phyloP scores from a whole-genome alignment of 2,888 invertebrate species.

The Theretra japonica region DNA sequence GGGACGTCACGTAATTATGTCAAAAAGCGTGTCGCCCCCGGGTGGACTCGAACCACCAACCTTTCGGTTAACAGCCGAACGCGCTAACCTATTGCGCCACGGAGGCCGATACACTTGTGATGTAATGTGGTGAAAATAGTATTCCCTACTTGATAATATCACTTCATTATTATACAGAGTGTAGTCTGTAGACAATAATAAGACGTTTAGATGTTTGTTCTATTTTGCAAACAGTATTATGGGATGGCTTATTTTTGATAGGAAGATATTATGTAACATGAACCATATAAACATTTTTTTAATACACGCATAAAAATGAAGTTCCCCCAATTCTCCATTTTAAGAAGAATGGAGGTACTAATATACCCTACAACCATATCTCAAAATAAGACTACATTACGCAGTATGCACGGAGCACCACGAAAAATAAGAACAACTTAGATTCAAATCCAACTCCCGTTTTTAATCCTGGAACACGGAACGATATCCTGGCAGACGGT shows the following conservation, averaged over 20 bases:
- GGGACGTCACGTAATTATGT: neutral
- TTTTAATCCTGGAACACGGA: neutral
- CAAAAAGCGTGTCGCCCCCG: slow-evolving; percentile 87
- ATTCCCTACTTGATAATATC: neutral
- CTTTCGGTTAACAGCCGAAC: slow-evolving; percentile 99
- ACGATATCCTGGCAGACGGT: neutral
- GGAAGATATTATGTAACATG: no score
- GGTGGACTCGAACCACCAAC: slow-evolving; percentile 99
- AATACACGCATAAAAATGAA: no score
- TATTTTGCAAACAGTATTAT: no score
- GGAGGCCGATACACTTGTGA: slow-evolving; percentile 50
- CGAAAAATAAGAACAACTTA: neutral
- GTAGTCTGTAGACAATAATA: no score
- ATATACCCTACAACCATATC: no score
- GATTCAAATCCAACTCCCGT: neutral
- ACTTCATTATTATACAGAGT: no score
- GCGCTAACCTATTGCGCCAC: slow-evolving; percentile 93
- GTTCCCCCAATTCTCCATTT: no score
- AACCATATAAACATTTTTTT: no score
- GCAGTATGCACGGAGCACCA: neutral
- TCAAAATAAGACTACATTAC: no score
- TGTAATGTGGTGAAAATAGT: neutral
- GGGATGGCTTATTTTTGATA: no score
- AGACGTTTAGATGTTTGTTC: no score
- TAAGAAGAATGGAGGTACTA: no score